A percentile compares a stretch with the other conserved stretches of the same genome.
These are phyloP conservation scores for Tympanoctomys barrerae DNA, from an alignment of 2,797 vertebrate genomes.

Conservation along the genomic window DNA sequence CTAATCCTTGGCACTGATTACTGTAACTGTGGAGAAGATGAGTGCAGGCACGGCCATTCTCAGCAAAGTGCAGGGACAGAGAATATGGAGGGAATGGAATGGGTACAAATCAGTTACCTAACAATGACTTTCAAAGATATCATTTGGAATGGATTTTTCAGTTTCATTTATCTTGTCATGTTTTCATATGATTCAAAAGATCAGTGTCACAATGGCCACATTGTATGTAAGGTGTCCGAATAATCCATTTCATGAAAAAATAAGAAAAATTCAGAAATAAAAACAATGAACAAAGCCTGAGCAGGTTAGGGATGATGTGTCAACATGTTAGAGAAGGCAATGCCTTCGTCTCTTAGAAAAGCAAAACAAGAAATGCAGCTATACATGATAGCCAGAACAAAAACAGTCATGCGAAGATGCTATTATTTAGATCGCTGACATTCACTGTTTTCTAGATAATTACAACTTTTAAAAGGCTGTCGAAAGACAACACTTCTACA, in stretches of 20 bases:
- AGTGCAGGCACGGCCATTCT: conserved; percentile 37
- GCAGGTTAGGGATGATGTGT: conserved; percentile 35
- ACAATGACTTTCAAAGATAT: conserved; percentile 17
- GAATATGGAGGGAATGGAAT: neutral
- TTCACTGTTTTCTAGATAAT: neutral
- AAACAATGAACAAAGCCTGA: neutral
- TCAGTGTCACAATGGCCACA: neutral
- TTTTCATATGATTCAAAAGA: conserved; percentile 19
- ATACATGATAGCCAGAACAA: conserved; percentile 17
- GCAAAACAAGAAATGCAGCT: conserved; percentile 53
- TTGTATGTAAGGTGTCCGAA: neutral
- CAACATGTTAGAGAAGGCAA: neutral
- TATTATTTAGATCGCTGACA: conserved; percentile 60
- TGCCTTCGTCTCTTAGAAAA: conserved; percentile 65
- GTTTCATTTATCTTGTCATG: neutral
- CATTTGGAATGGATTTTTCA: neutral
- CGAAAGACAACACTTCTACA: conserved; percentile 56
- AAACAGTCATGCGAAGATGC: conserved; percentile 44
- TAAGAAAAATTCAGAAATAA: neutral
- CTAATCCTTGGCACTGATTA: conserved; percentile 85
- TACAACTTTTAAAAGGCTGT: neutral
- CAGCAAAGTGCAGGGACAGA: neutral
- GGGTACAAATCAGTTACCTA: neutral
- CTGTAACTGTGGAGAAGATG: conserved; percentile 64
- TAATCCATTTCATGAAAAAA: neutral